Evolutionary conservation across 2,797 vertebrate species (phyloP).

Genomic region (Bucorvus abyssinicus): DNA sequence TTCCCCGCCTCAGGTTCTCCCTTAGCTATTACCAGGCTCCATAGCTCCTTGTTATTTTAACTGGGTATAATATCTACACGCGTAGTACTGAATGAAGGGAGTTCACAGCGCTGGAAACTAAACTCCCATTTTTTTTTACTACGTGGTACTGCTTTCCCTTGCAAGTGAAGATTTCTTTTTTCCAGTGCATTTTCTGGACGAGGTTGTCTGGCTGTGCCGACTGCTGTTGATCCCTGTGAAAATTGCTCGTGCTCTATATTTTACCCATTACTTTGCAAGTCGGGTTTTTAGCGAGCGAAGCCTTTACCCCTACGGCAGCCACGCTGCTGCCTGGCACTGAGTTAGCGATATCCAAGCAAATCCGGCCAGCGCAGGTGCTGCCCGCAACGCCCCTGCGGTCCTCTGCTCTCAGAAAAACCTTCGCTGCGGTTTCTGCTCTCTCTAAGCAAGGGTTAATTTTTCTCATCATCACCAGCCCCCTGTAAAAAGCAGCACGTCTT

Average conservation of each 20-base stretch:
- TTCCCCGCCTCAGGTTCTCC: neutral
- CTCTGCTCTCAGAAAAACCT: neutral
- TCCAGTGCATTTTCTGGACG: neutral
- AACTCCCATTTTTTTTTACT: neutral
- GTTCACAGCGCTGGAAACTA: neutral
- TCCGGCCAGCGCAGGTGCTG: neutral
- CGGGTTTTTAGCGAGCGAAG: neutral
- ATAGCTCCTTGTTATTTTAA: neutral
- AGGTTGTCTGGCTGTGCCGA: neutral
- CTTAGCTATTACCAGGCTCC: neutral
- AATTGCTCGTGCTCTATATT: rapidly evolving
- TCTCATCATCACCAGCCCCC: neutral
- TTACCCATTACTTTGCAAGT: neutral
- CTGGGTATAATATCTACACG: neutral
- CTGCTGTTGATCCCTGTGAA: neutral
- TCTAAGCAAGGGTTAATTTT: neutral
- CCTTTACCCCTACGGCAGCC: neutral
- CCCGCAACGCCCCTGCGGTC: neutral
- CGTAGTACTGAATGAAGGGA: neutral
- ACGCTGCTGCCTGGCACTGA: rapidly evolving
- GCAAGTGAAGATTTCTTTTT: neutral
- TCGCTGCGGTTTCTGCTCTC: neutral
- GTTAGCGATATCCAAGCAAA: neutral
- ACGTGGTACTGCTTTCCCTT: neutral
- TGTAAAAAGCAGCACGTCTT: neutral